A percentile compares a stretch with the other conserved stretches of the same genome.
Evolutionary conservation across 1,140 invertebrate species (phyloP).

Genomic region (Protaetia brevitarsis): DNA sequence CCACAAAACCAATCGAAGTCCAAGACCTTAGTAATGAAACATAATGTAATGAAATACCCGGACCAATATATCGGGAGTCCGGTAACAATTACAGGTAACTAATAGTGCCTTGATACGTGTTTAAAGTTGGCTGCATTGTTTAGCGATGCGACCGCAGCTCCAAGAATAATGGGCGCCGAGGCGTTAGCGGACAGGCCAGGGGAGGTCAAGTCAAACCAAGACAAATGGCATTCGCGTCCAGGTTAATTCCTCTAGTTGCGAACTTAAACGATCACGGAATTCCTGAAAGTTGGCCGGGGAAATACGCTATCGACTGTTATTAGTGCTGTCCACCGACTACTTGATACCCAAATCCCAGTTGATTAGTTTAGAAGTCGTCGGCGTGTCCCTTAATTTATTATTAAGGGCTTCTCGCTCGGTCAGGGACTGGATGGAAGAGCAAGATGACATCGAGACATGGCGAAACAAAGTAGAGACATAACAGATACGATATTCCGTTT

Average conservation of each 20-base stretch:
- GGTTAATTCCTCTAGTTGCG: conserved; percentile 46
- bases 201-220: conserved; percentile 47
- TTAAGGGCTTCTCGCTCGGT: conserved; percentile 11
- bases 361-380: conserved; percentile 25
- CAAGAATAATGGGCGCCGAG: conserved; percentile 43
- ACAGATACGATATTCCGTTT: conserved; percentile 20
- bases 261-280: conserved; percentile 46
- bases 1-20: conserved; percentile 42
- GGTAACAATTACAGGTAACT: conserved; percentile 48
- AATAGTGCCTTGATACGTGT: conserved; percentile 46
- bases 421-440: not conserved
- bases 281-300: conserved; percentile 28
- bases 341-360: conserved; percentile 23
- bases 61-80: conserved; percentile 39
- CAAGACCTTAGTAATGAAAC: conserved; percentile 40
- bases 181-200: conserved; percentile 14
- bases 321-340: conserved; percentile 23
- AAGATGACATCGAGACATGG: conserved; percentile 10
- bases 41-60: conserved; percentile 45
- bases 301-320: conserved; percentile 21
- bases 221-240: conserved; percentile 48
- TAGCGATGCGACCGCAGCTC: conserved; percentile 42
- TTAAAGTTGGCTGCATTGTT: conserved; percentile 49
- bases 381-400: conserved; percentile 22
- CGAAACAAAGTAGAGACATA: conserved; percentile 19